phyloP scores from a whole-genome alignment of 2,888 invertebrate genomes.

The Drosophila meridiana region DNA sequence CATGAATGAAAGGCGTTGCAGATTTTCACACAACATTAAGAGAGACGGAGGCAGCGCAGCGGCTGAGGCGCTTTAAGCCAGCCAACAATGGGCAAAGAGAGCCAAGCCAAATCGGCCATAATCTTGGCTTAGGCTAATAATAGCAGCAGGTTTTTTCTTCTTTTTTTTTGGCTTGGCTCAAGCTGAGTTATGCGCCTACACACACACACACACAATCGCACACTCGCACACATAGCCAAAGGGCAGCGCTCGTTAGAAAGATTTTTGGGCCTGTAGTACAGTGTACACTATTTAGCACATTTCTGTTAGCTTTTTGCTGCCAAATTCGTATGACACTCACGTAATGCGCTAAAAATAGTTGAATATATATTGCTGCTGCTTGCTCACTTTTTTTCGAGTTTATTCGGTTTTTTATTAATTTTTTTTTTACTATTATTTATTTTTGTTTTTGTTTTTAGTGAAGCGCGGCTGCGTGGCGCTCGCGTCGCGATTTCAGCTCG shows the following conservation, averaged over 20 bases:
- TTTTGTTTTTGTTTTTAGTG: not conserved
- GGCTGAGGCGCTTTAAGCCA: not conserved
- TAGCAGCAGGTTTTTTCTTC: slow-evolving; percentile 74
- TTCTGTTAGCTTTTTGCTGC: slow-evolving; percentile 25
- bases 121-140: slow-evolving; percentile 79
- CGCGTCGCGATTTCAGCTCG: slow-evolving; percentile 65
- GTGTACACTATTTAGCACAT: slow-evolving; percentile 48
- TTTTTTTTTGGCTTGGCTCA: slow-evolving; percentile 55
- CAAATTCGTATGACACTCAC: slow-evolving; percentile 75
- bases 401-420: slow-evolving; percentile 18
- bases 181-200: slow-evolving; percentile 68
- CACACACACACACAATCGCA: slow-evolving; percentile 48
- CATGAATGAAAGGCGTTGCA: slow-evolving; percentile 78
- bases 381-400: slow-evolving; percentile 33
- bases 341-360: slow-evolving; percentile 79
- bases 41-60: slow-evolving; percentile 6
- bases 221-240: slow-evolving; percentile 29
- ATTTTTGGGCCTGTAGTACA: slow-evolving; percentile 35
- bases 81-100: slow-evolving; percentile 51
- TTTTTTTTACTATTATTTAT: slow-evolving; percentile 10
- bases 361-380: slow-evolving; percentile 50
- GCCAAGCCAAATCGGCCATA: slow-evolving; percentile 69
- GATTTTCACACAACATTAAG: slow-evolving; percentile 68
- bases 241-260: slow-evolving; percentile 54
- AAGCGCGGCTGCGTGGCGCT: slow-evolving; percentile 33